Evolutionary conservation across 2,888 invertebrate species (phyloP).

Genomic region (Drosophila macrospina): DNA sequence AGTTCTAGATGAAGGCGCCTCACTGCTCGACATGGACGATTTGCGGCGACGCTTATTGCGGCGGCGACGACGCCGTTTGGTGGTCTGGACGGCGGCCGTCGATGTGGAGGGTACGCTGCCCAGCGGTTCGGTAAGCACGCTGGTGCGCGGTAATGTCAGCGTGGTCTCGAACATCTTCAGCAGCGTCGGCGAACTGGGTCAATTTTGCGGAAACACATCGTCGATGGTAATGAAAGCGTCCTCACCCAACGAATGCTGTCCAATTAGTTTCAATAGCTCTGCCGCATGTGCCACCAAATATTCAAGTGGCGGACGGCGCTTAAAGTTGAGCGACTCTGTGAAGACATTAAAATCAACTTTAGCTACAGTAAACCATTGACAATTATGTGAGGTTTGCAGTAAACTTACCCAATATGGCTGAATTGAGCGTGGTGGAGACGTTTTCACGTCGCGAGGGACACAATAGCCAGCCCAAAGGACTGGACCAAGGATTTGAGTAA

Average conservation of each 20-base stretch:
- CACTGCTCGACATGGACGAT: conserved; percentile 62
- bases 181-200: conserved; percentile 83
- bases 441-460: conserved; percentile 97
- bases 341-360: conserved; percentile 13
- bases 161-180: conserved; percentile 81
- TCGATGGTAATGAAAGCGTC: conserved; percentile 97
- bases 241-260: conserved; percentile 94
- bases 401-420: conserved; percentile 95
- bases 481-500: conserved; percentile 98
- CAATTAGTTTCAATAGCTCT: conserved; percentile 95
- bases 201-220: conserved; percentile 88
- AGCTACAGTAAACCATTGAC: not conserved
- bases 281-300: conserved; percentile 96
- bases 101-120: conserved; percentile 72
- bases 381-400: not conserved
- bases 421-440: conserved; percentile 97
- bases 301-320: conserved; percentile 96
- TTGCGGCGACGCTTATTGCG: conserved; percentile 69
- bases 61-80: conserved; percentile 66
- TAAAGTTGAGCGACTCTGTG: conserved; percentile 96
- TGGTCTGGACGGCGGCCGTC: conserved; percentile 68
- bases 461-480: conserved; percentile 98
- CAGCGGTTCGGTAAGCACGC: conserved; percentile 70
- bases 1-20: conserved; percentile 54
- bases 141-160: conserved; percentile 74